phyloP scores from a whole-genome alignment of 2,113 vertebrate species.

The Zingel zingel region DNA sequence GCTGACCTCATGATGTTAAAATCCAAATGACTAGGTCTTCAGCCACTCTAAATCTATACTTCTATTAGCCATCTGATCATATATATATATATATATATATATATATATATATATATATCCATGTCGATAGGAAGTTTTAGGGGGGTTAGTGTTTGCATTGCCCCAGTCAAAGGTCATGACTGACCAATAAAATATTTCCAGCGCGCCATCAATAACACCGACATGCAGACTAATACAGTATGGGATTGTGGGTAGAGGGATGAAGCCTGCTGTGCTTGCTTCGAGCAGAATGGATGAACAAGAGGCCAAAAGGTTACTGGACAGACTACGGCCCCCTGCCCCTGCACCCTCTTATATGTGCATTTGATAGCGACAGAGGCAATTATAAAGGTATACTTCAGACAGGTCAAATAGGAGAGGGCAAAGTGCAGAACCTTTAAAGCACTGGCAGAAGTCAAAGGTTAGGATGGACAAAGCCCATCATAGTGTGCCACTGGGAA shows the following conservation, averaged over 20 bases:
- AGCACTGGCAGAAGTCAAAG: slow-evolving; percentile 84
- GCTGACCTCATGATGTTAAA: slow-evolving; percentile 65
- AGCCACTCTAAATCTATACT: slow-evolving; percentile 65
- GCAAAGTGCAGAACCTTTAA: slow-evolving; percentile 85
- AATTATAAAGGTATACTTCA: slow-evolving; percentile 88
- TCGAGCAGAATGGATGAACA: slow-evolving; percentile 77
- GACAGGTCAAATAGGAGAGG: slow-evolving; percentile 85
- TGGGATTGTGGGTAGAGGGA: slow-evolving; percentile 71
- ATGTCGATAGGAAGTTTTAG: slow-evolving; percentile 73
- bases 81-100: slow-evolving; percentile 59
- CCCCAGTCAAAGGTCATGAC: slow-evolving; percentile 83
- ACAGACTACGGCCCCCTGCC: slow-evolving; percentile 71
- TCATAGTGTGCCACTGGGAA: slow-evolving; percentile 54
- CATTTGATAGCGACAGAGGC: slow-evolving; percentile 81
- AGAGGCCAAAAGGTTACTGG: slow-evolving; percentile 84
- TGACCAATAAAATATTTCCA: slow-evolving; percentile 85
- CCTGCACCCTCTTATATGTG: slow-evolving; percentile 77
- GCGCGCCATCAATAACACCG: slow-evolving; percentile 82
- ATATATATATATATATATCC: slow-evolving; percentile 59
- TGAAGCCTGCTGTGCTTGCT: slow-evolving; percentile 60
- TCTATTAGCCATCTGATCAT: slow-evolving; percentile 77
- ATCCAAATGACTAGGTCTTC: slow-evolving; percentile 59
- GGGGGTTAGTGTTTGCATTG: slow-evolving; percentile 79
- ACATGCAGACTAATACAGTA: slow-evolving; percentile 85
- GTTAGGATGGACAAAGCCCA: slow-evolving; percentile 78